A percentile compares a stretch with the other conserved stretches of the same genome.
Conservation (phyloP, 1,140 invertebrate genomes). For the Uloborus diversus region DNA sequence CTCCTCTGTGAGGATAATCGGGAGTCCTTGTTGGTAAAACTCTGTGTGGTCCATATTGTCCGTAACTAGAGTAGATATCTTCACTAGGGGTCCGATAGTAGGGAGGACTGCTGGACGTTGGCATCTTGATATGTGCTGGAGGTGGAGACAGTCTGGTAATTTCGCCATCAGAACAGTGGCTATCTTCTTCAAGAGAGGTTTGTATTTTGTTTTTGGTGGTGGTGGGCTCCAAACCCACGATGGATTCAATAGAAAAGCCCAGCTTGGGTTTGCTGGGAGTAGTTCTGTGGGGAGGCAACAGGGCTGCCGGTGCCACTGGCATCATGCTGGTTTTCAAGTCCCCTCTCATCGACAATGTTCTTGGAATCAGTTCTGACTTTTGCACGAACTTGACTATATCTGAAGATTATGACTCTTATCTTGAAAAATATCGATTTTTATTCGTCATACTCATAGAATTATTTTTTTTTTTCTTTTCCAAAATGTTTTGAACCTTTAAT, state of each 20-base stretch:
- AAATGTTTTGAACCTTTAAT: too few species aligned
- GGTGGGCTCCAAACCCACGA: slow-evolving; percentile 73
- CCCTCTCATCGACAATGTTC: slow-evolving; percentile 31
- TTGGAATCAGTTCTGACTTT: too few species aligned
- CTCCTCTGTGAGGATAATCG: slow-evolving; percentile 15
- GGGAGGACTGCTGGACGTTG: neutral
- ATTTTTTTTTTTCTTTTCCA: too few species aligned
- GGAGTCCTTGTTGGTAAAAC: slow-evolving; percentile 1
- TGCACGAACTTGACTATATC: too few species aligned
- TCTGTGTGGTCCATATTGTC: slow-evolving; percentile 8
- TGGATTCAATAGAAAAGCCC: slow-evolving; percentile 93
- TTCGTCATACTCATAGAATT: too few species aligned
- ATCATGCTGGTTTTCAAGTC: slow-evolving; percentile 46
- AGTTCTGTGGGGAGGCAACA: slow-evolving; percentile 19
- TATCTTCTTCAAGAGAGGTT: slow-evolving; percentile 1
- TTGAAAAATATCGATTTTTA: too few species aligned
- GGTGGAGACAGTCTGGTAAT: neutral
- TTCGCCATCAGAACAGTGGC: slow-evolving; percentile 24
- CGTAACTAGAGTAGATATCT: slow-evolving; percentile 14
- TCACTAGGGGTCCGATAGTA: slow-evolving; percentile 10
- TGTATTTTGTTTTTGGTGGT: neutral
- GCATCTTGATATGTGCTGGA: slow-evolving; percentile 20
- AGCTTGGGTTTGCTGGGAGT: slow-evolving; percentile 80
- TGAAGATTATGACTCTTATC: too few species aligned
- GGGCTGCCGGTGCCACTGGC: slow-evolving; percentile 50